These are phyloP conservation scores for Ennomos quercinarius DNA, from an alignment of 2,888 invertebrate genomes.

Conservation along the genomic window DNA sequence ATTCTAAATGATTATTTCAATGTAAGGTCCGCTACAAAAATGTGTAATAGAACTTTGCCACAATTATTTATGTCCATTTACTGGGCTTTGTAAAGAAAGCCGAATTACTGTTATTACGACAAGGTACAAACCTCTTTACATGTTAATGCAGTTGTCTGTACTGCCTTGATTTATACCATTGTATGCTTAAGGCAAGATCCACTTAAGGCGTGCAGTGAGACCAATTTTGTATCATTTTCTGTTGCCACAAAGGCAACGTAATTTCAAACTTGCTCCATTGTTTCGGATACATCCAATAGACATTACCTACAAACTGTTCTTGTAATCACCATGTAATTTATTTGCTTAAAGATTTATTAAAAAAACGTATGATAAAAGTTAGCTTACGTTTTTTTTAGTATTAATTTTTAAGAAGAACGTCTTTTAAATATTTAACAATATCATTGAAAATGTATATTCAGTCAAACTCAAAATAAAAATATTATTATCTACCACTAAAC, in stretches of 20 bases:
- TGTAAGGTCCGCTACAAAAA: background rate
- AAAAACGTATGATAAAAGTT: too few species aligned
- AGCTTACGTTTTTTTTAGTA: too few species aligned
- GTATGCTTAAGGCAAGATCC: conserved; percentile 47
- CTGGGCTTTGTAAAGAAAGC: background rate
- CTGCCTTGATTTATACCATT: conserved; percentile 60
- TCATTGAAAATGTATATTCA: too few species aligned
- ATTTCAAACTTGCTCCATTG: conserved; percentile 23
- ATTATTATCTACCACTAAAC: conserved; percentile 18
- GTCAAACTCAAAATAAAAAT: too few species aligned
- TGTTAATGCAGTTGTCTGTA: conserved; percentile 38
- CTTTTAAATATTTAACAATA: too few species aligned
- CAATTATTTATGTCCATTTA: background rate
- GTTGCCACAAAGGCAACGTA: conserved; percentile 26
- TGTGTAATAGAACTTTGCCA: conserved; percentile 2
- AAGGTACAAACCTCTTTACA: conserved; percentile 12
- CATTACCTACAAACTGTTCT: conserved; percentile 8
- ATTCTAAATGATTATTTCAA: conserved; percentile 46
- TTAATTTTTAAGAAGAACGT: too few species aligned
- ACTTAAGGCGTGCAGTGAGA: conserved; percentile 27
- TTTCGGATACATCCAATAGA: conserved; percentile 9
- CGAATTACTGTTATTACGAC: conserved; percentile 4
- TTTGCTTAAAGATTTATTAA: background rate
- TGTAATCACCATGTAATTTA: conserved; percentile 1
- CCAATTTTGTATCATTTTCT: conserved; percentile 34